Percentiles rank a stretch among this genome's conserved stretches.
Evolutionary conservation across 2,113 vertebrate genomes (phyloP).

Genomic region (Herpetotheres cachinnans): DNA sequence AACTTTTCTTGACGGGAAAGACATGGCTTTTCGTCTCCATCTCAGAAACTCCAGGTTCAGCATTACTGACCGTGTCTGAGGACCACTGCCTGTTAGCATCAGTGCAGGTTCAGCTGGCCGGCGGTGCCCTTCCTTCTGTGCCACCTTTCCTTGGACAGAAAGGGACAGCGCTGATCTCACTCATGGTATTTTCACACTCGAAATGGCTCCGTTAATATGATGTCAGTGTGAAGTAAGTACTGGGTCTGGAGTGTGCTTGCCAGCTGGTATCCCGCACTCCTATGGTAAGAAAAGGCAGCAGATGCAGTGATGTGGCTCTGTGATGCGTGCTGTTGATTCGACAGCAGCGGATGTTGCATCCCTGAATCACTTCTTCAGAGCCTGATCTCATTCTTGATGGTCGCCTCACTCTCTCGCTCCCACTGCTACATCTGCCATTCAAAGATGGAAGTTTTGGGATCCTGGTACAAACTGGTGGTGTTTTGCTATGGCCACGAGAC

Average conservation of each 20-base stretch:
- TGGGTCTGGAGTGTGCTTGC: background rate
- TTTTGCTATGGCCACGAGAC: background rate
- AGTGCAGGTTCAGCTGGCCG: accelerated
- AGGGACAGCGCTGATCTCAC: background rate
- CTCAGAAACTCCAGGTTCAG: background rate
- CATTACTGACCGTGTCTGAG: accelerated
- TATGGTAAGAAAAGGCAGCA: background rate
- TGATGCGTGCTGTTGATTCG: accelerated
- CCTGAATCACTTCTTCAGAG: background rate
- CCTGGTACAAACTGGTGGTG: background rate
- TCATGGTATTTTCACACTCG: background rate
- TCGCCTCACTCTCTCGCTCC: accelerated
- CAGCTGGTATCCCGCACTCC: background rate
- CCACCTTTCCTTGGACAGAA: background rate
- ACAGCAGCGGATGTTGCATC: background rate
- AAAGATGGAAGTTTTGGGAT: background rate
- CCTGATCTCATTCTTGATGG: background rate
- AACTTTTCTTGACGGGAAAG: background rate
- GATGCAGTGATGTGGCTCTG: background rate
- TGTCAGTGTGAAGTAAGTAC: background rate
- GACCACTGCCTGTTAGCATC: accelerated
- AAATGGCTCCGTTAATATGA: background rate
- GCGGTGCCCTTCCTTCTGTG: accelerated
- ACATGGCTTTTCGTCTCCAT: background rate
- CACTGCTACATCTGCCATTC: accelerated